Conservation (phyloP, 2,888 invertebrate species). For the Amiota communis region DNA sequence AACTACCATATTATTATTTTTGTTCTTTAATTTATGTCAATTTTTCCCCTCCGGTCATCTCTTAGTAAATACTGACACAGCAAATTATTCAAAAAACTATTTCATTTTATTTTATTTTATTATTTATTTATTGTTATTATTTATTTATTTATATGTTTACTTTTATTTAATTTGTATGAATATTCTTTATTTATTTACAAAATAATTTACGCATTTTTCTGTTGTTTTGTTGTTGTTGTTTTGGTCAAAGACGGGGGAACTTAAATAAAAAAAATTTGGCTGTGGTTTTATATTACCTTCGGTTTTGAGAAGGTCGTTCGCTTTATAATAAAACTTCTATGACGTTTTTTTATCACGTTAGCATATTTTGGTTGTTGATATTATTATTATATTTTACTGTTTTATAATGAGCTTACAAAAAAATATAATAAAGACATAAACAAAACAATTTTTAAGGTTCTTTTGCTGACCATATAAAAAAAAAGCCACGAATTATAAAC, state of each 20-base stretch:
- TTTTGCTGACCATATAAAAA: slow-evolving; percentile 19
- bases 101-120: no score
- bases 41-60: no score
- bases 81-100: no score
- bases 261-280: no score
- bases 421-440: slow-evolving; percentile 26
- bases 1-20: no score
- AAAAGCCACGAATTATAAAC: slow-evolving; percentile 31
- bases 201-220: no score
- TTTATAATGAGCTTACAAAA: neutral
- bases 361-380: slow-evolving; percentile 35
- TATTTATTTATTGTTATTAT: slow-evolving; percentile 14
- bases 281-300: slow-evolving; percentile 12
- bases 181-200: no score
- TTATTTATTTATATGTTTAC: neutral
- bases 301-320: slow-evolving; percentile 13
- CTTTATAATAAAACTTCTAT: slow-evolving; percentile 12
- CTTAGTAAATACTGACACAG: no score
- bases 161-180: no score
- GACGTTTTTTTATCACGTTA: slow-evolving; percentile 37
- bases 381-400: neutral
- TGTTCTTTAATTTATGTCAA: no score
- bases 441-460: slow-evolving; percentile 21
- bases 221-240: no score
- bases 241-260: no score